phyloP scores from a whole-genome alignment of 2,113 vertebrate species.

The Zosterops lateralis region DNA sequence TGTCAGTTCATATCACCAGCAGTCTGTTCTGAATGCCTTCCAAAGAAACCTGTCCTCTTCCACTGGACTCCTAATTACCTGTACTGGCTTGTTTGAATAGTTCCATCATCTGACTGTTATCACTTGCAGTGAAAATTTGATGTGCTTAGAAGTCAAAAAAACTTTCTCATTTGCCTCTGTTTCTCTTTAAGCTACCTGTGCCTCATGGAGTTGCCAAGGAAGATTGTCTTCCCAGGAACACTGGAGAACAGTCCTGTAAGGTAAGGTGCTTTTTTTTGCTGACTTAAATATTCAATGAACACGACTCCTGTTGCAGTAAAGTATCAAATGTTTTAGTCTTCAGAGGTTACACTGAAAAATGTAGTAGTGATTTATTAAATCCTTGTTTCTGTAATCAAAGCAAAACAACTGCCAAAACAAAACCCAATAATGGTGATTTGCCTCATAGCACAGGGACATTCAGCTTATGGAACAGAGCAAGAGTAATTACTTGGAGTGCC shows the following conservation, averaged over 20 bases:
- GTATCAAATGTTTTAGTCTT: constrained; percentile 49
- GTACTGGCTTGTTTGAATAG: background rate
- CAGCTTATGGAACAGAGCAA: constrained; percentile 75
- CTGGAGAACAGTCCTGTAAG: constrained; percentile 83
- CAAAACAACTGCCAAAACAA: background rate
- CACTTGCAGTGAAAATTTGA: background rate
- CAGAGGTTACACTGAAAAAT: constrained; percentile 54
- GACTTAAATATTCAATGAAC: background rate
- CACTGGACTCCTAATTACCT: background rate
- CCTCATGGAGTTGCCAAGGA: constrained; percentile 80
- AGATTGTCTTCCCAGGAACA: constrained; percentile 73
- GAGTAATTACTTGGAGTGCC: constrained; percentile 78
- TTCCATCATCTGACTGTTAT: background rate
- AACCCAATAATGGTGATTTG: constrained; percentile 4
- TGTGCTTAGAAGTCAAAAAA: background rate
- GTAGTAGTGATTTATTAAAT: constrained; percentile 67
- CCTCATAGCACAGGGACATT: constrained; percentile 78
- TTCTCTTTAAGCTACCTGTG: constrained; percentile 80
- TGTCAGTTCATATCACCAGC: background rate
- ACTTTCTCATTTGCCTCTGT: background rate
- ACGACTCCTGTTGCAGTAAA: background rate
- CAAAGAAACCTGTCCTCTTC: background rate
- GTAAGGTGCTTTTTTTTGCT: constrained; percentile 65
- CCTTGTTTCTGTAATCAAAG: constrained; percentile 53
- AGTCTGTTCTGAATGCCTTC: background rate